phyloP scores from a whole-genome alignment of 2,888 invertebrate species.

The Strigamia maritima region DNA sequence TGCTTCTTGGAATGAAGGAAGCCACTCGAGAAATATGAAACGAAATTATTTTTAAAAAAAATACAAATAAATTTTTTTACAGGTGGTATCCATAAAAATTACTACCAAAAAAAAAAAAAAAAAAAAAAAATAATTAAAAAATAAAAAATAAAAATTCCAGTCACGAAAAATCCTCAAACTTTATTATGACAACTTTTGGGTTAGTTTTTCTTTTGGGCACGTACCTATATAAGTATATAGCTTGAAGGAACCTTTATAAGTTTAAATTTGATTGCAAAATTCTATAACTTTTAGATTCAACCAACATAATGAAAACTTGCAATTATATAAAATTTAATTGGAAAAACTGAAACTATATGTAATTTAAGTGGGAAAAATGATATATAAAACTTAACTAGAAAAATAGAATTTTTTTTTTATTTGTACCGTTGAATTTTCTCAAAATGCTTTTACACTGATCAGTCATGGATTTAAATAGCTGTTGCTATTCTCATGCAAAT shows the following conservation, averaged over 20 bases:
- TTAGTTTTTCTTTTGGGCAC: background rate
- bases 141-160: background rate
- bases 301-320: background rate
- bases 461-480: background rate
- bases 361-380: too few species aligned
- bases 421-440: background rate
- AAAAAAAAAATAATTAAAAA: background rate
- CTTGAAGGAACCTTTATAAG: background rate
- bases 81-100: too few species aligned
- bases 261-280: background rate
- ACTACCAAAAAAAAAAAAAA: too few species aligned
- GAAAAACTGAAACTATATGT: too few species aligned
- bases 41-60: too few species aligned
- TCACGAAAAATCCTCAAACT: background rate
- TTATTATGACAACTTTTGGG: background rate
- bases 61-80: too few species aligned
- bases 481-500: constrained; percentile 15
- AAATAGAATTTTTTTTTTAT: too few species aligned
- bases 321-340: too few species aligned
- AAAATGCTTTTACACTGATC: background rate
- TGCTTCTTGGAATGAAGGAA: background rate
- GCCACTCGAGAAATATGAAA: too few species aligned
- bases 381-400: too few species aligned
- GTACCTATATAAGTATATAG: background rate
- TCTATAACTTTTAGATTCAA: background rate